phyloP scores from a whole-genome alignment of 2,797 vertebrate genomes.

The Morelia viridis region DNA sequence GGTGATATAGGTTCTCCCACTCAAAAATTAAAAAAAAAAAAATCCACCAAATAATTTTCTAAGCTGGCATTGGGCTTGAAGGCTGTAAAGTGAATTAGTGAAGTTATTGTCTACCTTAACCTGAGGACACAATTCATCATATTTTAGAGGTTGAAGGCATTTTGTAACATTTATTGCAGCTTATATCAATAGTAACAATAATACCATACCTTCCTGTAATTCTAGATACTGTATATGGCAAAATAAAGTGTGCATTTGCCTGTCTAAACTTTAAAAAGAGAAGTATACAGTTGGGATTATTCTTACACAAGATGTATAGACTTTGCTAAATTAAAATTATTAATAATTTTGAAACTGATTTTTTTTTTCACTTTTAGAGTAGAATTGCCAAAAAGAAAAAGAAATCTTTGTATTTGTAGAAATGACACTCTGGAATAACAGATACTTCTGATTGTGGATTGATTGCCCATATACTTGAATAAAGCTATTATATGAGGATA shows the following conservation, averaged over 20 bases:
- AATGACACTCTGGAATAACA: no score
- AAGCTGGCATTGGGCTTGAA: constrained; percentile 15
- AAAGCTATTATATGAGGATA: no score
- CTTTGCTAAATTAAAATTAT: constrained; percentile 17
- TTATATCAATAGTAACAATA: constrained; percentile 7
- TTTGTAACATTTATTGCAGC: constrained; percentile 8
- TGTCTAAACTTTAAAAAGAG: not conserved
- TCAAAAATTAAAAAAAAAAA: not conserved
- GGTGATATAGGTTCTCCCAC: not conserved
- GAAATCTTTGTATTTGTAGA: not conserved
- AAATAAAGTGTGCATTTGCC: constrained; percentile 1
- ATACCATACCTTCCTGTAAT: constrained; percentile 19
- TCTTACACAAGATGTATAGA: not conserved
- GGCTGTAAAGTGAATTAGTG: constrained; percentile 18
- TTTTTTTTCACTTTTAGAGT: not conserved
- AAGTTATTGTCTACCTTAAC: constrained; percentile 22
- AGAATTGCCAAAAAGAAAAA: not conserved
- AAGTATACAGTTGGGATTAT: constrained; percentile 11
- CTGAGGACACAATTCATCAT: constrained; percentile 15
- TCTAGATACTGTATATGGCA: not conserved
- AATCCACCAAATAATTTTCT: not conserved
- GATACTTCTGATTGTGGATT: no score
- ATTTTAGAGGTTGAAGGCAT: constrained; percentile 9
- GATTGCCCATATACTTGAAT: no score
- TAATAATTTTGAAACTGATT: not conserved